Percentiles rank a stretch among this genome's conserved stretches.
phyloP scores from a whole-genome alignment of 30 jellyfish, hydroid and myxozoan genomes.

The Mastigias papua region DNA sequence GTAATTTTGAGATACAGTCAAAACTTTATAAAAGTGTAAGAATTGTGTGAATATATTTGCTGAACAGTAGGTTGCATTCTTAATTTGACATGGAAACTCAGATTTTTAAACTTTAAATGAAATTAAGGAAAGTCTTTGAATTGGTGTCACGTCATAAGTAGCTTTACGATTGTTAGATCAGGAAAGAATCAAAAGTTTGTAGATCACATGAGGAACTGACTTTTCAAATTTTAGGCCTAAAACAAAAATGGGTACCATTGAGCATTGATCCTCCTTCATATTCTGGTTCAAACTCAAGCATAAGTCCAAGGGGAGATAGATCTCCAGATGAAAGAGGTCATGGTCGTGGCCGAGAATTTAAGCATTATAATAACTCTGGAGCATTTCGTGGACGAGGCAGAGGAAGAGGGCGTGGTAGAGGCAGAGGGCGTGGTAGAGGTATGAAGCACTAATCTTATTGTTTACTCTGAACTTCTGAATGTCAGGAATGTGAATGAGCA shows the following conservation, averaged over 20 bases:
- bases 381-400: constrained; percentile 95
- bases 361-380: constrained; percentile 50
- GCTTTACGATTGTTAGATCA: too few species aligned
- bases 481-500: too few species aligned
- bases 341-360: constrained; percentile 78
- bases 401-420: constrained; percentile 95
- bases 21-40: too few species aligned
- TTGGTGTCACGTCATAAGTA: too few species aligned
- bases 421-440: constrained; percentile 97
- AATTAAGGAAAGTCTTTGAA: too few species aligned
- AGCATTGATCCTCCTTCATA: constrained; percentile 90
- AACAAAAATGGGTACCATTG: constrained; percentile 94
- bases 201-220: too few species aligned
- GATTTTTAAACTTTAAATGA: too few species aligned
- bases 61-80: too few species aligned
- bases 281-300: constrained; percentile 52
- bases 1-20: too few species aligned
- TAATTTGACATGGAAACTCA: too few species aligned
- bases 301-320: constrained; percentile 68
- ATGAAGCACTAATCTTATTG: background rate
- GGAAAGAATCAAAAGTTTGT: too few species aligned
- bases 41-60: too few species aligned
- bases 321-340: constrained; percentile 67
- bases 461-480: background rate
- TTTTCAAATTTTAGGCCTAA: constrained; percentile 64